Evolutionary conservation across 2,888 invertebrate species (phyloP).

Genomic region (Marasmarcha lunaedactyla): DNA sequence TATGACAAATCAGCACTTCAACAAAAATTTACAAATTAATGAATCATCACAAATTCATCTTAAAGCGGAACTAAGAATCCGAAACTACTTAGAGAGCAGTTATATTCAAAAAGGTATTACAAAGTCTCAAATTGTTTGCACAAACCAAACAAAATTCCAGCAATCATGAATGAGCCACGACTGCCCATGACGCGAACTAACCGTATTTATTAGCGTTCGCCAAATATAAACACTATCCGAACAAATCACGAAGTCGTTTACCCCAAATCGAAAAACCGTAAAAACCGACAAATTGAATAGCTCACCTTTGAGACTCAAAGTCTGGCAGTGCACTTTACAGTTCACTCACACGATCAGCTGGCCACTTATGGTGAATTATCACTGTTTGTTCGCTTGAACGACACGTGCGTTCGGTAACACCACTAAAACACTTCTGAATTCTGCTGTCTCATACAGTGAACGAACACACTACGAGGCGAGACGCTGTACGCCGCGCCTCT

Average conservation of each 20-base stretch:
- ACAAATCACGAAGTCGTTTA: not conserved
- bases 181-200: too few species aligned
- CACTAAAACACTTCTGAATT: slow-evolving; percentile 30
- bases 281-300: not conserved
- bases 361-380: slow-evolving; percentile 9
- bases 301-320: not conserved
- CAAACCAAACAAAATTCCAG: too few species aligned
- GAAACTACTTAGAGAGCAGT: too few species aligned
- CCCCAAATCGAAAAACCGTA: not conserved
- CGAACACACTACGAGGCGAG: slow-evolving; percentile 28
- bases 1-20: too few species aligned
- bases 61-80: too few species aligned
- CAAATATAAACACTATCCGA: not conserved
- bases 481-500: slow-evolving; percentile 45
- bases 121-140: too few species aligned
- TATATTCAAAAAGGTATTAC: too few species aligned
- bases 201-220: not conserved
- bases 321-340: not conserved
- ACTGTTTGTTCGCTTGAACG: not conserved
- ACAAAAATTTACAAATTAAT: too few species aligned
- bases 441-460: not conserved
- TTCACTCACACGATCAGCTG: slow-evolving; percentile 12
- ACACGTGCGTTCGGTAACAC: slow-evolving; percentile 14
- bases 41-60: too few species aligned
- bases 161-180: too few species aligned